Conservation (phyloP, 64 coral and sea anemone species). For the Pachyseris speciosa region DNA sequence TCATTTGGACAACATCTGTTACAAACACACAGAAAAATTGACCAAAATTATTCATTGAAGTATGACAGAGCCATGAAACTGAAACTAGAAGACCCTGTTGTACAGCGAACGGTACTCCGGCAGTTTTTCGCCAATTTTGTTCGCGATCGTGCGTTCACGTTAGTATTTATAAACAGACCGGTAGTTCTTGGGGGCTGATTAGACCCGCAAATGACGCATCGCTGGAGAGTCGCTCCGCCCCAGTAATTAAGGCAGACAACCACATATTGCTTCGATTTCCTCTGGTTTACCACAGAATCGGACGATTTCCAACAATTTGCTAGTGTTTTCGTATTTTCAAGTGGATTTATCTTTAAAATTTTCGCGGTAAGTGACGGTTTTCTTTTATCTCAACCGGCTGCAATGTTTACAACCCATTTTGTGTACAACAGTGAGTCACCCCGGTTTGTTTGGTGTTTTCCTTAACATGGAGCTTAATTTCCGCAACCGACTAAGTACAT, state of each 20-base stretch:
- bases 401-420: background rate
- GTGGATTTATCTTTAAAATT: background rate
- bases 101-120: background rate
- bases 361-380: slow-evolving; percentile 11
- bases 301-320: background rate
- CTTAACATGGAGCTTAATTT: too few species aligned
- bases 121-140: background rate
- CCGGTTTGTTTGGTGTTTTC: background rate
- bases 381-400: background rate
- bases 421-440: background rate
- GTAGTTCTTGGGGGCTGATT: background rate
- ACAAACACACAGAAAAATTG: background rate
- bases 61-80: background rate
- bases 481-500: too few species aligned
- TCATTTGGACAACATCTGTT: slow-evolving; percentile 23
- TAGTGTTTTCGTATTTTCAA: background rate
- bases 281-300: slow-evolving; percentile 22
- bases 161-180: background rate
- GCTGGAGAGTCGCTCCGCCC: background rate
- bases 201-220: background rate
- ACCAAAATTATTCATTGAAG: background rate
- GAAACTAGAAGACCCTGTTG: background rate
- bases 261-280: slow-evolving; percentile 23
- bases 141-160: background rate
- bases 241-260: slow-evolving; percentile 17